phyloP scores from a whole-genome alignment of 2,888 invertebrate genomes.

The Aspidiotus rigidus region DNA sequence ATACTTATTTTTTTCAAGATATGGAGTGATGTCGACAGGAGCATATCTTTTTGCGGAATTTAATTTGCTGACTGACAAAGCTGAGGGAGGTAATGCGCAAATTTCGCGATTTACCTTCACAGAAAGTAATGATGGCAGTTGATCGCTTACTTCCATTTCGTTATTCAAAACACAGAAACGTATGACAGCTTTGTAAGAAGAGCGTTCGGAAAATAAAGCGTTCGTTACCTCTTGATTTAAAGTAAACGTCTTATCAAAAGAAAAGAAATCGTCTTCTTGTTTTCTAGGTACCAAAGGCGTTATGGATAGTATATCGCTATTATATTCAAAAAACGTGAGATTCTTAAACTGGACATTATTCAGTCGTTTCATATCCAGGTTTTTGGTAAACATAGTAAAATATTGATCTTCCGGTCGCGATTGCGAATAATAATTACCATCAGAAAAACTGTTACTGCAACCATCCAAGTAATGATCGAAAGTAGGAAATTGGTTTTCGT shows the following conservation, averaged over 20 bases:
- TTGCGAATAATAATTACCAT: not conserved
- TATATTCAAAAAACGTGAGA: slow-evolving; percentile 20
- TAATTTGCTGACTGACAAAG: slow-evolving; percentile 1
- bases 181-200: slow-evolving; percentile 8
- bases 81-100: slow-evolving; percentile 14
- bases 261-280: slow-evolving; percentile 8
- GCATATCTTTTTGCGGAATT: slow-evolving; percentile 8
- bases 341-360: slow-evolving; percentile 8
- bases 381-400: not conserved
- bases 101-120: slow-evolving; percentile 16
- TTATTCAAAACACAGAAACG: slow-evolving; percentile 15
- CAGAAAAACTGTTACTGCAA: slow-evolving; percentile 7
- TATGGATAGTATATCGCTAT: slow-evolving; percentile 14
- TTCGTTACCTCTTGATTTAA: not conserved
- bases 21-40: slow-evolving; percentile 17
- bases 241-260: slow-evolving; percentile 12
- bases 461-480: not conserved
- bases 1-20: slow-evolving; percentile 6
- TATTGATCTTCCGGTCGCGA: not conserved
- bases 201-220: not conserved
- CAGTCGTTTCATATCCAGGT: not conserved
- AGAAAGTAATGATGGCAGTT: slow-evolving; percentile 10
- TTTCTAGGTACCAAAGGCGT: slow-evolving; percentile 15
- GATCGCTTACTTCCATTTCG: slow-evolving; percentile 13
- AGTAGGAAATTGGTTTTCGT: not conserved